Evolutionary conservation across 1,140 invertebrate species (phyloP).

Genomic region (fruit fly (Drosophila melanogaster)): Release_6_plus_ISO1_MT NT_033777.3:13163001-13163500

Average conservation of each 20-base stretch:
- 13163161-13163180: conserved; percentile 75
- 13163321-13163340: conserved; percentile 82
- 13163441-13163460: conserved; percentile 76
- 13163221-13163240: conserved; percentile 39
- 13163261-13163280: conserved; percentile 19
- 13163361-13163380: conserved; percentile 73
- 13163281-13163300: conserved; percentile 56
- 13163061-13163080: conserved; percentile 76
- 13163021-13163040: conserved; percentile 13
- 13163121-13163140: conserved; percentile 69
- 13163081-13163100: conserved; percentile 69
- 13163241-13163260: conserved; percentile 34
- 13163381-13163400: conserved; percentile 57
- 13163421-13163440: conserved; percentile 81
- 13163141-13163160: conserved; percentile 78
- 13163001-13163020: conserved; percentile 30
- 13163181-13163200: conserved; percentile 42
- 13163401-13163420: conserved; percentile 40
- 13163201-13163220: conserved; percentile 28
- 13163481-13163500: conserved; percentile 34
- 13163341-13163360: conserved; percentile 74
- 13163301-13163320: conserved; percentile 67
- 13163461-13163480: conserved; percentile 69
- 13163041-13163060: conserved; percentile 11
- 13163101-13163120: conserved; percentile 58